A percentile compares a stretch with the other conserved stretches of the same genome.
Evolutionary conservation across 1,140 invertebrate species (phyloP).

Genomic region (Phenacoccus solenopsis): DNA sequence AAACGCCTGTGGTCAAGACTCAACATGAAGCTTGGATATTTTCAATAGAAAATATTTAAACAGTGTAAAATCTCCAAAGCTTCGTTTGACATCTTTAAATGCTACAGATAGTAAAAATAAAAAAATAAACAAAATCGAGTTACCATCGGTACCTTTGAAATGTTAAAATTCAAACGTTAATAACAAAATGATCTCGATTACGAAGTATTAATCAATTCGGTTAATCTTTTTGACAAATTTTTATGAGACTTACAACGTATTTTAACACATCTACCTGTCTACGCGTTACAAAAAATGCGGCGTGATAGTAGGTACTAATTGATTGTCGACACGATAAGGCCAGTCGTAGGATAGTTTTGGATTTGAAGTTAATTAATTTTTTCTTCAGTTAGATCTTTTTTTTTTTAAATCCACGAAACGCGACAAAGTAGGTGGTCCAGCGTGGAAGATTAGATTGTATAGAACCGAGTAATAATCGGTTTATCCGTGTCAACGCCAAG

Average conservation of each 20-base stretch:
- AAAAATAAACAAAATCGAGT: not conserved
- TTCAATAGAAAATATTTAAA: no score
- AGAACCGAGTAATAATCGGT: not conserved
- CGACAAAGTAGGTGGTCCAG: slow-evolving; percentile 7
- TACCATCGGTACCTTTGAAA: not conserved
- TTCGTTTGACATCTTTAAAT: no score
- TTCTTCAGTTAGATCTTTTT: not conserved
- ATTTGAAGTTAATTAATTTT: slow-evolving; percentile 11
- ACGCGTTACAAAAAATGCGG: no score
- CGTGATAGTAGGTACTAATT: no score
- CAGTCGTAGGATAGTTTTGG: not conserved
- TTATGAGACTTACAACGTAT: no score
- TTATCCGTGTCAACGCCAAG: slow-evolving; percentile 6
- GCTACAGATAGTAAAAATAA: not conserved
- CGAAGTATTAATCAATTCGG: no score
- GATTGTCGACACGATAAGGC: no score
- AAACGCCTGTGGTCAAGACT: not conserved
- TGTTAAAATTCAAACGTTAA: no score
- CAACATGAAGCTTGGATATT: not conserved
- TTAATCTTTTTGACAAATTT: no score
- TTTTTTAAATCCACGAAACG: not conserved
- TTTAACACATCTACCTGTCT: no score
- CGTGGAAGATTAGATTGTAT: not conserved
- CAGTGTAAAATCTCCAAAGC: no score
- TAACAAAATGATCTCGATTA: no score